These are phyloP conservation scores for Drosophila asahinai DNA, from an alignment of 1,140 invertebrate species.

Conservation along the genomic window DNA sequence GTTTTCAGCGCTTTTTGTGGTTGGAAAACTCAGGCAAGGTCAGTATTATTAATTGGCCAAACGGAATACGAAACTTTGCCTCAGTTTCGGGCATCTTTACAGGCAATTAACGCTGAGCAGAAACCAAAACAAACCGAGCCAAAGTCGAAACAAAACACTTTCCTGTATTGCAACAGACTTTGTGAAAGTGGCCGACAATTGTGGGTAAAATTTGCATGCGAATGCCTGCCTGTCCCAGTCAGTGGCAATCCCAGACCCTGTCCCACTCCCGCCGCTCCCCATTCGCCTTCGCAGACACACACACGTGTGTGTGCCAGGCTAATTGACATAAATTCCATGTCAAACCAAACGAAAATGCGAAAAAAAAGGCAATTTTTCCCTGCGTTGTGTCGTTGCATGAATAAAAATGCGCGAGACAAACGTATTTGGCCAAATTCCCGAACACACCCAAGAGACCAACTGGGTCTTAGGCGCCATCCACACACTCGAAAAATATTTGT, in stretches of 20 bases:
- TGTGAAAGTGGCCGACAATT: conserved; percentile 74
- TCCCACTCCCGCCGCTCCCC: conserved; percentile 17
- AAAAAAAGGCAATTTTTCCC: conserved; percentile 41
- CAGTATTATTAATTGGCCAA: conserved; percentile 80
- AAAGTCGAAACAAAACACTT: conserved; percentile 63
- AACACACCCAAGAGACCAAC: conserved; percentile 48
- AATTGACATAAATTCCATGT: conserved; percentile 81
- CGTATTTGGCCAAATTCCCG: conserved; percentile 66
- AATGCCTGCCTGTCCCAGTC: conserved; percentile 33
- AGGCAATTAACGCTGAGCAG: conserved; percentile 72
- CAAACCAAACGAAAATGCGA: conserved; percentile 60
- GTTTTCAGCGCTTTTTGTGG: conserved; percentile 40
- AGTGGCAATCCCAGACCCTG: background rate
- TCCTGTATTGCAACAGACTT: conserved; percentile 77
- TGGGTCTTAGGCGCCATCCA: conserved; percentile 35
- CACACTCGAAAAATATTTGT: conserved; percentile 7
- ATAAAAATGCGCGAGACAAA: conserved; percentile 62
- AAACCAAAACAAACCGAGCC: conserved; percentile 44
- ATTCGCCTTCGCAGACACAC: conserved; percentile 5
- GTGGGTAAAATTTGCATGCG: conserved; percentile 72
- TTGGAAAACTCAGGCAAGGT: conserved; percentile 75
- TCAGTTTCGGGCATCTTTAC: conserved; percentile 74
- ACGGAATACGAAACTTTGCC: conserved; percentile 38
- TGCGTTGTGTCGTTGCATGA: conserved; percentile 52
- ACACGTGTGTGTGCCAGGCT: conserved; percentile 62